Percentiles rank a stretch among this genome's conserved stretches.
Evolutionary conservation across 2,797 vertebrate genomes (phyloP).

Genomic region (Typhlichthys eigenmanni): DNA sequence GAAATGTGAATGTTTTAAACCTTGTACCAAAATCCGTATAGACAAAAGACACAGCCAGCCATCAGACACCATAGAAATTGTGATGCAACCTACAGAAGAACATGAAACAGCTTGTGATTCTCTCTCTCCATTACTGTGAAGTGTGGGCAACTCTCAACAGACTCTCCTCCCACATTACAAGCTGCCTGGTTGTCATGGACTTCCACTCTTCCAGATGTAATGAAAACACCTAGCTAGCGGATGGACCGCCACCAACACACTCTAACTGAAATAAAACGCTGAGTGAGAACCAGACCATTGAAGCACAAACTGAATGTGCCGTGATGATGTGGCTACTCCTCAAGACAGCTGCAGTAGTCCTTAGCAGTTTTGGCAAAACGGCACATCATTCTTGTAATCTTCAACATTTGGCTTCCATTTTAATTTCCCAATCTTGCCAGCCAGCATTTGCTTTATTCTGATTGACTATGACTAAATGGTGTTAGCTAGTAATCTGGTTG

Average conservation of each 20-base stretch:
- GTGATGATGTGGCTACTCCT: neutral
- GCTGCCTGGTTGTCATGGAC: conserved; percentile 22
- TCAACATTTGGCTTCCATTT: too few species aligned
- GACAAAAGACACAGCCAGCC: neutral
- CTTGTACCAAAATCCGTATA: neutral
- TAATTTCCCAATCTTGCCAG: too few species aligned
- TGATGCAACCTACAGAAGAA: conserved; percentile 29
- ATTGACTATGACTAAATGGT: too few species aligned
- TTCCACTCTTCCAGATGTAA: conserved; percentile 27
- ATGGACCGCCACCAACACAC: conserved; percentile 19
- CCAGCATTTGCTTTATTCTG: too few species aligned
- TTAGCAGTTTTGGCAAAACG: too few species aligned
- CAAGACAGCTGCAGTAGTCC: neutral
- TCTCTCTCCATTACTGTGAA: conserved; percentile 31
- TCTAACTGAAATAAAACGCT: conserved; percentile 19
- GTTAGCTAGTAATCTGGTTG: too few species aligned
- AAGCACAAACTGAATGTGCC: neutral
- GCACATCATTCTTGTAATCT: too few species aligned
- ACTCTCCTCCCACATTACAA: conserved; percentile 38
- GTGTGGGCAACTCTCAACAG: conserved; percentile 26
- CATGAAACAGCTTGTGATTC: conserved; percentile 24
- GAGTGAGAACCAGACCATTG: conserved; percentile 10
- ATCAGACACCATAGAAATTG: conserved; percentile 22
- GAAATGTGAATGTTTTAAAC: too few species aligned
- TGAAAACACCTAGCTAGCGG: conserved; percentile 33